These are phyloP conservation scores for Orientallactaga sibirica DNA, from an alignment of 2,797 vertebrate species.

Conservation along the genomic window DNA sequence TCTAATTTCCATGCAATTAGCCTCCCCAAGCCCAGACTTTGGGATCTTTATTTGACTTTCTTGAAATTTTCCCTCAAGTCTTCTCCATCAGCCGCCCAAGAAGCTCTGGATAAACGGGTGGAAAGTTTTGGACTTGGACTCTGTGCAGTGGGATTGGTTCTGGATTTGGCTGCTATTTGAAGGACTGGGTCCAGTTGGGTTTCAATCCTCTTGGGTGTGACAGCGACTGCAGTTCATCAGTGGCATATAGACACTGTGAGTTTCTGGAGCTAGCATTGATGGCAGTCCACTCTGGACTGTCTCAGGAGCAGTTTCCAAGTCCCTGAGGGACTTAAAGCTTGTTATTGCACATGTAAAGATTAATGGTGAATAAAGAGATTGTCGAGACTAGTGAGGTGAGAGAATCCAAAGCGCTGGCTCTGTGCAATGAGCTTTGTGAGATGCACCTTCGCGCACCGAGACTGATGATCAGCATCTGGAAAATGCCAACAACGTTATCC, in stretches of 20 bases:
- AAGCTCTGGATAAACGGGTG: conserved; percentile 71
- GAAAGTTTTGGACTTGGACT: conserved; percentile 69
- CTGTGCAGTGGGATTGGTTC: neutral
- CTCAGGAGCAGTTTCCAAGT: neutral
- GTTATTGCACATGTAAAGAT: neutral
- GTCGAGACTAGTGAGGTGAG: neutral
- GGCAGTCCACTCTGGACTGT: neutral
- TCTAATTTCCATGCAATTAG: conserved; percentile 68
- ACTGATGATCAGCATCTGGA: conserved; percentile 22
- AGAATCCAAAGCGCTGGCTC: neutral
- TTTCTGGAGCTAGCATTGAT: neutral
- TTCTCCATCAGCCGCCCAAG: conserved; percentile 59
- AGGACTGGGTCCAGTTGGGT: conserved; percentile 37
- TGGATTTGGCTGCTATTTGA: conserved; percentile 44
- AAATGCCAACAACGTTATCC: conserved; percentile 1
- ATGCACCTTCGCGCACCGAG: neutral
- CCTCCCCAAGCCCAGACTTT: conserved; percentile 22
- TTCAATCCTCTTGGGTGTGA: conserved; percentile 65
- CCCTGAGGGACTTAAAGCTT: neutral
- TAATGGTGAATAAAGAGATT: conserved; percentile 9
- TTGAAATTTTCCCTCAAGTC: conserved; percentile 71
- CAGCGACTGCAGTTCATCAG: conserved; percentile 53
- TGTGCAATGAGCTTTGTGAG: neutral
- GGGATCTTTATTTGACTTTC: conserved; percentile 41
- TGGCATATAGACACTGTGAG: conserved; percentile 7